A percentile compares a stretch with the other conserved stretches of the same genome.
Conservation (phyloP, 2,113 vertebrate species). For the Oncorhynchus clarkii region DNA sequence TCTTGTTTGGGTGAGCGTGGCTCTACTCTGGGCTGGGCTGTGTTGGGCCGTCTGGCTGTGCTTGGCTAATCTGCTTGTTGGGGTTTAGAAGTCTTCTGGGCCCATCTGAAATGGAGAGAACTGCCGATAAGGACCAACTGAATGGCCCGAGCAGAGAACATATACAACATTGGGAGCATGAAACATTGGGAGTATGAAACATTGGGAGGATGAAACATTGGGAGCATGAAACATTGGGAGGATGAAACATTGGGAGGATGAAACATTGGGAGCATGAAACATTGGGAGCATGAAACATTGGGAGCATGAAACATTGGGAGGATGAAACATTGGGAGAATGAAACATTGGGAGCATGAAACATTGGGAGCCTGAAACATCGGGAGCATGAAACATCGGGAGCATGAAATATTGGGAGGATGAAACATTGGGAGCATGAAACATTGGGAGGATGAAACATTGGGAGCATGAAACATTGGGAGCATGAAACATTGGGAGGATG, state of each 20-base stretch:
- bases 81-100: slow-evolving; percentile 48
- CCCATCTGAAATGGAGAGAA: slow-evolving; percentile 35
- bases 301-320: too few species aligned
- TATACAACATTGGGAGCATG: slow-evolving; percentile 28
- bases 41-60: slow-evolving; percentile 55
- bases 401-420: too few species aligned
- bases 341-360: too few species aligned
- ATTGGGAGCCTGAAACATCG: too few species aligned
- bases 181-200: too few species aligned
- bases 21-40: slow-evolving; percentile 23
- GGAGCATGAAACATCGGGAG: neutral
- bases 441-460: neutral
- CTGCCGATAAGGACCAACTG: slow-evolving; percentile 50
- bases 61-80: slow-evolving; percentile 19
- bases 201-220: too few species aligned
- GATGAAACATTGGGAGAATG: too few species aligned
- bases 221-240: too few species aligned
- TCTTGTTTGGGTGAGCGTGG: slow-evolving; percentile 54
- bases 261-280: too few species aligned
- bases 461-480: neutral
- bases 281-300: too few species aligned
- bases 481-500: neutral
- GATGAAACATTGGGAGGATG: too few species aligned
- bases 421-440: slow-evolving; percentile 19
- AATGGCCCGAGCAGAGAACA: slow-evolving; percentile 19